A percentile compares a stretch with the other conserved stretches of the same genome.
These are phyloP conservation scores for Donacobius atricapilla DNA, from an alignment of 2,113 vertebrate genomes.

Conservation along the genomic window DNA sequence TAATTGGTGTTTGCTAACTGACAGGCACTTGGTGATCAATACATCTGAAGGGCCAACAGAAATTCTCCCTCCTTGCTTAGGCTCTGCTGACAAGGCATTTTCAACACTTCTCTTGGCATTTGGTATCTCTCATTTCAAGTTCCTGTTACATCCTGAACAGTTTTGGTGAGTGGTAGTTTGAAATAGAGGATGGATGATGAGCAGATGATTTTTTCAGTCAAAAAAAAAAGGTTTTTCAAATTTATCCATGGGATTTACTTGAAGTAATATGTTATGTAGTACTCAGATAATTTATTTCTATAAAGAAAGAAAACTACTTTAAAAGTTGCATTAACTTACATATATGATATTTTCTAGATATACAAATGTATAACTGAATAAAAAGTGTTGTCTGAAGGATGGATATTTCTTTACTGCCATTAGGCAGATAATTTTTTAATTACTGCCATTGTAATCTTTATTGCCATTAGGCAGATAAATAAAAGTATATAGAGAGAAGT, in stretches of 20 bases:
- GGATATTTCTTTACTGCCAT: not conserved
- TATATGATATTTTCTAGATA: no score
- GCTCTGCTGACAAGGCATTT: constrained; percentile 66
- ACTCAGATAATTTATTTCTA: not conserved
- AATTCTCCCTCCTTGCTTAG: constrained; percentile 57
- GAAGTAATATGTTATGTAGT: not conserved
- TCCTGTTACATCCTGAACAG: not conserved
- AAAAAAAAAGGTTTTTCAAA: not conserved
- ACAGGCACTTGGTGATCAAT: constrained; percentile 54
- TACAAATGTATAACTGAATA: not conserved
- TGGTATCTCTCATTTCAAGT: constrained; percentile 35
- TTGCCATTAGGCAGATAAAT: not conserved
- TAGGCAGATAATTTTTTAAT: not conserved
- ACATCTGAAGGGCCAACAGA: constrained; percentile 43
- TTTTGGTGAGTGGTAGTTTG: constrained; percentile 19
- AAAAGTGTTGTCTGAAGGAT: not conserved
- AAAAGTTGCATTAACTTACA: not conserved
- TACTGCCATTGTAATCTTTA: not conserved
- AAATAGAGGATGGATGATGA: constrained; percentile 8
- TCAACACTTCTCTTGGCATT: constrained; percentile 53
- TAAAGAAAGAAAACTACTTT: not conserved
- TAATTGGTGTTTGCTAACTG: constrained; percentile 71
- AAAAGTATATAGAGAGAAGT: not conserved
- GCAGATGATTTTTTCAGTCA: not conserved
- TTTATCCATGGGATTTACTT: not conserved